Evolutionary conservation across 2,113 vertebrate species (phyloP), one percentile per base, ranked within the genome.

Genomic region (Platichthys flesus): DNA sequence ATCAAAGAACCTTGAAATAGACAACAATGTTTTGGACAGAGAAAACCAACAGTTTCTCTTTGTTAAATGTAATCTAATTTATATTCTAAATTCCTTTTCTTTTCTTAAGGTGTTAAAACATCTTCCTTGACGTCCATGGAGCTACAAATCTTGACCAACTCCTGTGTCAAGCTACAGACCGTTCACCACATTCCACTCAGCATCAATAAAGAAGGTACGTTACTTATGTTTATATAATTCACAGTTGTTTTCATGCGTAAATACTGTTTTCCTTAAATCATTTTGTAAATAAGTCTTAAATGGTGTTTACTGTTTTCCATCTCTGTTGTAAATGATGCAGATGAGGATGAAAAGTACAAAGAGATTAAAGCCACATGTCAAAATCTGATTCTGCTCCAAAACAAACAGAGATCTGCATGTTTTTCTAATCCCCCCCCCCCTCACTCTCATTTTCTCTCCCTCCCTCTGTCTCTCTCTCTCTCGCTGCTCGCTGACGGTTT

Each of bases 101-200:
- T 56, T 52, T 18, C 20, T 20, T 13, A 73, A 99, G 98, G 98
- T 92, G 95, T 97, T 75, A 98, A 97, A 92, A 97, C 96, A 52
- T 96, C 97, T 82, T 96, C 96, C 0, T 90, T 99, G 84, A 96
- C 96, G 0, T 99, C 98, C 0, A 93, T 99, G 94, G 98, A 99
- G 91, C 94, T 99, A 78, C 98, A 99, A 76, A 98, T 98, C 96
- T 92, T 99, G 91, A 99, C 98, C 75, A 99, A 94, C 85, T 98
- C 98, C 0, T 99, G 98, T 37, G 94, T 99, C 88, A 99, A 99
- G 81, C 96, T 99, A 28, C 98, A 99, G 92, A 99, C 97, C 0
- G 97, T 99, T 56, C 98, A 99, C 83, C 95, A 94, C 89, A 96
- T 99, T 74, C 97, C 98, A 1, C 95, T 99, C 59, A 97, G 96